phyloP scores from a whole-genome alignment of 2,888 invertebrate genomes.

The Drosophila setosimentum region DNA sequence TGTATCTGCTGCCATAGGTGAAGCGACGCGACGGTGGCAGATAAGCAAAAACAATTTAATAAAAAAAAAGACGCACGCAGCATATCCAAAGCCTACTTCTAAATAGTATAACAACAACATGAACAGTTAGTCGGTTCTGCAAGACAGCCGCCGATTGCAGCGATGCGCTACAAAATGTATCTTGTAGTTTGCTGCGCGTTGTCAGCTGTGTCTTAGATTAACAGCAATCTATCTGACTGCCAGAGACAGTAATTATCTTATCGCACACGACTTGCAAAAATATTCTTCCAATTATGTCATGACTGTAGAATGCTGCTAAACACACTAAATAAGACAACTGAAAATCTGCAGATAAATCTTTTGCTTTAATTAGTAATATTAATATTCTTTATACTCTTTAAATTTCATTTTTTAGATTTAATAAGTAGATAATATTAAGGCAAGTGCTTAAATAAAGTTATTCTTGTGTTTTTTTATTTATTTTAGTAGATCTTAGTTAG shows the following conservation, averaged over 20 bases:
- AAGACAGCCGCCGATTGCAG: slow-evolving; percentile 63
- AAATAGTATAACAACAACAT: slow-evolving; percentile 34
- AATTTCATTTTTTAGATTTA: slow-evolving; percentile 29
- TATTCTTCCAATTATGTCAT: slow-evolving; percentile 70
- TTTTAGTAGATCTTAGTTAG: slow-evolving; percentile 53
- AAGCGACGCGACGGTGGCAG: slow-evolving; percentile 40
- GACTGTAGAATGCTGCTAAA: slow-evolving; percentile 50
- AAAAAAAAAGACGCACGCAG: slow-evolving; percentile 32
- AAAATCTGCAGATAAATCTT: slow-evolving; percentile 16
- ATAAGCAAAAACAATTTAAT: slow-evolving; percentile 54
- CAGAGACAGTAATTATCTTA: slow-evolving; percentile 47
- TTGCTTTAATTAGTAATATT: slow-evolving; percentile 67
- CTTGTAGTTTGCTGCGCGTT: slow-evolving; percentile 33
- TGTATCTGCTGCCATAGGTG: slow-evolving; percentile 54
- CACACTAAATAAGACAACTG: slow-evolving; percentile 35
- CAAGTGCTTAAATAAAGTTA: slow-evolving; percentile 35
- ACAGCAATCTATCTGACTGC: slow-evolving; percentile 24
- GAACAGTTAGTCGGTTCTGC: slow-evolving; percentile 77
- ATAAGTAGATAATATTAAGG: slow-evolving; percentile 29
- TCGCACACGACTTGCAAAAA: slow-evolving; percentile 58
- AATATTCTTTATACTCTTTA: slow-evolving; percentile 32
- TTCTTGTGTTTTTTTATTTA: slow-evolving; percentile 6
- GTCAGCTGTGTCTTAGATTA: slow-evolving; percentile 68
- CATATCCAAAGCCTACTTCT: slow-evolving; percentile 31
- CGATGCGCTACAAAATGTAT: slow-evolving; percentile 66